Evolutionary conservation across 2,888 invertebrate species (phyloP).

Genomic region (Hirtodrosophila trivittata): DNA sequence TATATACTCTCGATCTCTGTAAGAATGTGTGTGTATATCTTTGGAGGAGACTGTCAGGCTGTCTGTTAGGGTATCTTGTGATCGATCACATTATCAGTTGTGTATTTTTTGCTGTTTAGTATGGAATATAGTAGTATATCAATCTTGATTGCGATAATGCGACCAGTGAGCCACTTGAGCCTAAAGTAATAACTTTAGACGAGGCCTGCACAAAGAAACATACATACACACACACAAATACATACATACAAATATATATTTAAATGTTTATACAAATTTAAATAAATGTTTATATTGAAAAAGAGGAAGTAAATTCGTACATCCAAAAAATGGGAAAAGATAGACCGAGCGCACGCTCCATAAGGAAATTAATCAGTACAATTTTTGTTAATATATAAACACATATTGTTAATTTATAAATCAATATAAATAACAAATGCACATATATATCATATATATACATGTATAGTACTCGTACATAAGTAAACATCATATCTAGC

Average conservation of each 20-base stretch:
- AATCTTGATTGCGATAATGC: slow-evolving; percentile 56
- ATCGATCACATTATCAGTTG: too few relatives aligned
- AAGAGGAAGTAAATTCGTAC: not conserved
- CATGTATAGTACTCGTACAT: not conserved
- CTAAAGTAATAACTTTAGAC: slow-evolving; percentile 23
- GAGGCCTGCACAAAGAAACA: slow-evolving; percentile 21
- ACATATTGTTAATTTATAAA: slow-evolving; percentile 9
- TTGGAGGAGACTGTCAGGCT: too few relatives aligned
- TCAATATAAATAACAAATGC: too few relatives aligned
- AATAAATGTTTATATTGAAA: too few relatives aligned
- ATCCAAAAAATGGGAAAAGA: too few relatives aligned
- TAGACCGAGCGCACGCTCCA: too few relatives aligned
- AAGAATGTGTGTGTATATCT: too few relatives aligned
- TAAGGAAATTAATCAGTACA: slow-evolving; percentile 16
- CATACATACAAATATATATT: not conserved
- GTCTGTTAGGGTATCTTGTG: too few relatives aligned
- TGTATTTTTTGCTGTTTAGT: slow-evolving; percentile 7
- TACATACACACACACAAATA: not conserved
- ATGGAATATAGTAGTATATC: slow-evolving; percentile 43
- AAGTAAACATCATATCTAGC: slow-evolving; percentile 24
- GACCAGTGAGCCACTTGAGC: slow-evolving; percentile 38
- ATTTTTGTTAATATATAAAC: not conserved
- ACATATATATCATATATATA: not conserved
- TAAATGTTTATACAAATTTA: too few relatives aligned
- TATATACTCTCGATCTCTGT: too few relatives aligned